Percentiles rank a stretch among this genome's conserved stretches.
These are phyloP conservation scores for Diabrotica virgifera DNA, from an alignment of 1,140 invertebrate genomes.

Conservation along the genomic window DNA sequence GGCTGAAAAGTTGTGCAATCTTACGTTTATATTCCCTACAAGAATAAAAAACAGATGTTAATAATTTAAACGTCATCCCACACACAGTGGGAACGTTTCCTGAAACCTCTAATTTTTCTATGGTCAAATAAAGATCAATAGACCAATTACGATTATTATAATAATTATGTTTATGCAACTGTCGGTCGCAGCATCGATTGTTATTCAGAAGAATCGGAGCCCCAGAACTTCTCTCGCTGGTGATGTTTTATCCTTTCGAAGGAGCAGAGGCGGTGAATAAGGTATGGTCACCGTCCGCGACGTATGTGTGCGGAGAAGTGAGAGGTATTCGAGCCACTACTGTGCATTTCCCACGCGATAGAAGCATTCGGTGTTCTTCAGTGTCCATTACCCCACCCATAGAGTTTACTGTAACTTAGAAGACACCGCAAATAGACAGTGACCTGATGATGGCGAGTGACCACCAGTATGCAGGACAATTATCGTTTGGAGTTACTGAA, in stretches of 20 bases:
- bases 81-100: background rate
- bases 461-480: background rate
- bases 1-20: background rate
- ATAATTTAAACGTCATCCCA: background rate
- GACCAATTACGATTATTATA: background rate
- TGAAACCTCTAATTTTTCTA: background rate
- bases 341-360: constrained; percentile 11
- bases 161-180: constrained; percentile 3
- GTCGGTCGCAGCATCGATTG: background rate
- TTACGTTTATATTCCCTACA: background rate
- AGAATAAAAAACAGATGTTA: background rate
- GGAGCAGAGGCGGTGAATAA: constrained; percentile 1
- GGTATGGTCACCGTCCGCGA: background rate
- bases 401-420: constrained; percentile 2
- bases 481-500: background rate
- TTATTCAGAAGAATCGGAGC: background rate
- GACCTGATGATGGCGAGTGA: constrained; percentile 1
- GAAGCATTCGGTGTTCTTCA: background rate
- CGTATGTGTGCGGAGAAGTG: constrained; percentile 5
- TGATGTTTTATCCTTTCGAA: background rate
- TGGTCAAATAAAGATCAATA: background rate
- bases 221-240: background rate
- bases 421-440: constrained; percentile 1
- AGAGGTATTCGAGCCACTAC: constrained; percentile 1
- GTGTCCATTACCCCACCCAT: constrained; percentile 9